Percentiles rank a stretch among this genome's conserved stretches.
Conservation (phyloP, 2,888 invertebrate species). For the Carabus problematicus region DNA sequence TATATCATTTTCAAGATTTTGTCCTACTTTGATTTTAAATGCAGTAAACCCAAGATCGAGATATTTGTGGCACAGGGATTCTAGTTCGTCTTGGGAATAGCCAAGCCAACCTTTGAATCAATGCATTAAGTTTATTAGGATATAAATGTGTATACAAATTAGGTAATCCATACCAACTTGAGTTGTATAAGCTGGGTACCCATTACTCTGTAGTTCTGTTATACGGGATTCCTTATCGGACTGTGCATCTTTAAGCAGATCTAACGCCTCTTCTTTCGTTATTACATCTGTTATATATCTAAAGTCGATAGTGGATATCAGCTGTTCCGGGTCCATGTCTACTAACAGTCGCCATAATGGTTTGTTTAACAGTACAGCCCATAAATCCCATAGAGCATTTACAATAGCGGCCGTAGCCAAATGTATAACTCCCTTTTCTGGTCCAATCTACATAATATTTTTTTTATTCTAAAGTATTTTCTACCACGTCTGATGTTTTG, state of each 20-base stretch:
- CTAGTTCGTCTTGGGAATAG: slow-evolving; percentile 79
- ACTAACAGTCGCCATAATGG: slow-evolving; percentile 86
- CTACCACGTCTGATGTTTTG: neutral
- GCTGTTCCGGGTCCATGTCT: slow-evolving; percentile 83
- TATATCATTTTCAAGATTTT: slow-evolving; percentile 77
- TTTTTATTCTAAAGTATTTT: neutral
- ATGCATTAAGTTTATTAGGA: neutral
- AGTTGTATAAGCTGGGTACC: slow-evolving; percentile 89
- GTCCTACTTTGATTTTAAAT: slow-evolving; percentile 93
- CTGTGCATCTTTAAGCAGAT: slow-evolving; percentile 68
- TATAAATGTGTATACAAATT: slow-evolving; percentile 11
- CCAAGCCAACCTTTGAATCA: slow-evolving; percentile 79
- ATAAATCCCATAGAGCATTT: slow-evolving; percentile 93
- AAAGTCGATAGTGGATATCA: slow-evolving; percentile 88
- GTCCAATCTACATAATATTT: slow-evolving; percentile 72
- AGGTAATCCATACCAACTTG: slow-evolving; percentile 69
- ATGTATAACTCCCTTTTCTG: slow-evolving; percentile 90
- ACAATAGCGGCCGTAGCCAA: slow-evolving; percentile 86
- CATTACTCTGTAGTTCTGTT: slow-evolving; percentile 66
- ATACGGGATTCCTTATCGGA: slow-evolving; percentile 70
- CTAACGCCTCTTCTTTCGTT: slow-evolving; percentile 81
- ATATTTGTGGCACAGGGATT: slow-evolving; percentile 74
- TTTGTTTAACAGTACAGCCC: slow-evolving; percentile 84
- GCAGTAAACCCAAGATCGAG: slow-evolving; percentile 77
- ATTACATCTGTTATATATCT: slow-evolving; percentile 83